phyloP scores from a whole-genome alignment of 2,113 vertebrate genomes.

The Daboia siamensis region DNA sequence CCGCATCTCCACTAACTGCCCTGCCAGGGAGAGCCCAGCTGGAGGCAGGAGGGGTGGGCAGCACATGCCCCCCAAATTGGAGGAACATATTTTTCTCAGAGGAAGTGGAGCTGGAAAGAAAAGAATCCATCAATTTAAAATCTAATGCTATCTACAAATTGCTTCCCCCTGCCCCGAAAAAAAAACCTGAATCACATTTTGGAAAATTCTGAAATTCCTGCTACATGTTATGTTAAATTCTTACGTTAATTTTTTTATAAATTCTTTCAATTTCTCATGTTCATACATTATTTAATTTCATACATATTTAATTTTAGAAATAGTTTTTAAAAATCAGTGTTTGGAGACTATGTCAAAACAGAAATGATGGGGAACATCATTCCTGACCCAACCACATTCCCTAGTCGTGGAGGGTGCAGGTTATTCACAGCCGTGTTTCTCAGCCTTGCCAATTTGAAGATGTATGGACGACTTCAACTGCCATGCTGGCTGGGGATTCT shows the following conservation, averaged over 20 bases:
- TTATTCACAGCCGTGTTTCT: neutral
- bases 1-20: neutral
- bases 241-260: neutral
- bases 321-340: neutral
- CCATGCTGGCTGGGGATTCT: neutral
- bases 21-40: neutral
- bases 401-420: neutral
- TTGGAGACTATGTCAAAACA: neutral
- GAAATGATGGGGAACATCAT: neutral
- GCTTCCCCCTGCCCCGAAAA: no score
- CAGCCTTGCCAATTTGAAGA: neutral
- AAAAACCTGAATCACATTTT: neutral
- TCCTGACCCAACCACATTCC: neutral
- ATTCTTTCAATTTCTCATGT: constrained; percentile 33
- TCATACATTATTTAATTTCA: neutral
- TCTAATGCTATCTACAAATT: neutral
- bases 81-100: neutral
- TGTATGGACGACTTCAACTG: neutral
- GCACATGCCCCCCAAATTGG: no score
- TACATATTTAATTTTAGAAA: neutral
- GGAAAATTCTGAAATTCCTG: neutral
- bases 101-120: neutral
- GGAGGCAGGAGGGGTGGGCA: rapidly evolving
- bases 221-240: neutral
- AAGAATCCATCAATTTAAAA: neutral